phyloP scores from a whole-genome alignment of 2,888 invertebrate genomes.

The Acleris literana region DNA sequence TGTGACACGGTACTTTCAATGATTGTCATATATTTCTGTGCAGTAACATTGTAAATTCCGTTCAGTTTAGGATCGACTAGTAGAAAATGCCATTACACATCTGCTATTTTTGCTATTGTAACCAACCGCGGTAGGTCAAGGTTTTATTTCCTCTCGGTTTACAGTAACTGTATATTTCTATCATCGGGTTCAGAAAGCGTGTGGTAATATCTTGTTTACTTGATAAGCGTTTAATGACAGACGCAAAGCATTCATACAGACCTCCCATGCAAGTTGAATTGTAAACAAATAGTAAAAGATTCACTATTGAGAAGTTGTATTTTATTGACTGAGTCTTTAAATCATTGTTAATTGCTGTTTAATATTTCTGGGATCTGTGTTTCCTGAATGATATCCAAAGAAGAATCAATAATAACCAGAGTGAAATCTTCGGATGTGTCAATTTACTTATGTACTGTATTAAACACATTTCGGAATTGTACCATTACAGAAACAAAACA shows the following conservation, averaged over 20 bases:
- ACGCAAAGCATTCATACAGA: conserved; percentile 16
- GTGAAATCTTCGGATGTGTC: too few relatives aligned
- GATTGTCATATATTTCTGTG: too few relatives aligned
- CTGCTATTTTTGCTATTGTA: not conserved
- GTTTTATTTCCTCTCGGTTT: not conserved
- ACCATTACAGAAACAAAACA: too few relatives aligned
- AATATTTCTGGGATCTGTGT: too few relatives aligned
- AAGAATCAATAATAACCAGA: too few relatives aligned
- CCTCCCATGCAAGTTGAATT: conserved; percentile 7
- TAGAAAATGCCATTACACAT: not conserved
- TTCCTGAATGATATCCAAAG: too few relatives aligned
- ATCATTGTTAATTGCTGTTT: too few relatives aligned
- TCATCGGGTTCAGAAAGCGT: conserved; percentile 4
- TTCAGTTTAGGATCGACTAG: too few relatives aligned
- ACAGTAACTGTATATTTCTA: not conserved
- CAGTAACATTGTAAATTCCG: too few relatives aligned
- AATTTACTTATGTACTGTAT: too few relatives aligned
- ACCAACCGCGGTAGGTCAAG: conserved; percentile 1
- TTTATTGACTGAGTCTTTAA: not conserved
- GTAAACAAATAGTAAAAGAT: conserved; percentile 1
- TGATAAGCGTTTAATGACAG: conserved; percentile 22
- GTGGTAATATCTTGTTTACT: conserved; percentile 29
- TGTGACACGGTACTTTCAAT: too few relatives aligned
- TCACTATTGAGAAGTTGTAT: not conserved
- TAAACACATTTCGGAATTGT: too few relatives aligned